These are phyloP conservation scores for Holothuria glaberrima DNA, from an alignment of 35 echinoderm and acorn worm species.

Conservation along the genomic window DNA sequence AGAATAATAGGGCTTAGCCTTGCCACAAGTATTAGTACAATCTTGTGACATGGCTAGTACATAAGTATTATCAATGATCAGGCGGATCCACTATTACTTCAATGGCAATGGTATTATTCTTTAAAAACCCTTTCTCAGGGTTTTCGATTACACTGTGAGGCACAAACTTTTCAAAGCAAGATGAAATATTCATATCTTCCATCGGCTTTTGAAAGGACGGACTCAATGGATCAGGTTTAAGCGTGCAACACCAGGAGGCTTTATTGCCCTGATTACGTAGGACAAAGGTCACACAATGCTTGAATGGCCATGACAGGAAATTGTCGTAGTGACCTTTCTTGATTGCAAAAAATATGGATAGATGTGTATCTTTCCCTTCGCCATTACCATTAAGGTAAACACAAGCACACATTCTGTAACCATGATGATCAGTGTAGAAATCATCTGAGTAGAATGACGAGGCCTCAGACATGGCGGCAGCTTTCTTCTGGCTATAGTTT, in stretches of 20 bases:
- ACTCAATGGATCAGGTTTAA: too few species aligned
- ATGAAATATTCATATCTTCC: neutral
- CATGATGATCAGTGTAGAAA: constrained; percentile 9
- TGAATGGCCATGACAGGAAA: constrained; percentile 42
- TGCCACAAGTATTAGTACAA: too few species aligned
- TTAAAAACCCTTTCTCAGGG: too few species aligned
- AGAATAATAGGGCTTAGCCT: too few species aligned
- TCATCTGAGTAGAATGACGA: constrained; percentile 12
- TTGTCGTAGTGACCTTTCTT: neutral
- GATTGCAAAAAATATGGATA: constrained; percentile 58
- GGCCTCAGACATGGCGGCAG: too few species aligned
- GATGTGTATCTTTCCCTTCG: constrained; percentile 28
- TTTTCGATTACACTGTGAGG: neutral
- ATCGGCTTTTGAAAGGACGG: too few species aligned
- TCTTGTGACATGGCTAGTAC: too few species aligned
- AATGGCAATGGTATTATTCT: constrained; percentile 63
- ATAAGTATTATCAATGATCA: neutral
- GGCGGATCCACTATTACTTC: constrained; percentile 51
- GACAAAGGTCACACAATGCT: constrained; percentile 17
- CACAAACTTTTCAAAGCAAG: constrained; percentile 71
- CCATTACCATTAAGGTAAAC: constrained; percentile 77
- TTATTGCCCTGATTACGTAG: neutral
- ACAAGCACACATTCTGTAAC: constrained; percentile 22
- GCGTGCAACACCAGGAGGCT: neutral
- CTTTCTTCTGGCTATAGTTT: too few species aligned